phyloP scores from a whole-genome alignment of 2,888 invertebrate genomes.

The Strigamia crassipes region DNA sequence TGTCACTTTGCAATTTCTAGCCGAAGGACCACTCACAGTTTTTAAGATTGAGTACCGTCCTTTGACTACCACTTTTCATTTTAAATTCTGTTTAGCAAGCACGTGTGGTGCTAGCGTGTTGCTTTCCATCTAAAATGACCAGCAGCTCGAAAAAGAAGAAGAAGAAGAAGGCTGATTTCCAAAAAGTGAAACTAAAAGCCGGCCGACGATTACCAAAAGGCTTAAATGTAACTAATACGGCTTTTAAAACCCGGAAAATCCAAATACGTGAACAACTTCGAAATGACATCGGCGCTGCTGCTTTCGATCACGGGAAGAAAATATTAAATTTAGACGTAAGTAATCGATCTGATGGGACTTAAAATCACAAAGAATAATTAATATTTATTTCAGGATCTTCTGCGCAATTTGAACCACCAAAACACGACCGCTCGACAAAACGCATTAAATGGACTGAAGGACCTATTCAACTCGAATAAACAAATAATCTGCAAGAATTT shows the following conservation, averaged over 20 bases:
- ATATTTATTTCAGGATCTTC: constrained; percentile 65
- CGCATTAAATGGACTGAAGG: constrained; percentile 64
- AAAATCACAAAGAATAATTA: not conserved
- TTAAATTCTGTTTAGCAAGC: too few relatives aligned
- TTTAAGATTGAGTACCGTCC: not conserved
- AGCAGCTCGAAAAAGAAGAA: constrained; percentile 71
- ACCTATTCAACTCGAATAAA: constrained; percentile 62
- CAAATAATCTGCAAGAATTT: constrained; percentile 67
- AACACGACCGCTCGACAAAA: constrained; percentile 71
- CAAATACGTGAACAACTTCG: constrained; percentile 77
- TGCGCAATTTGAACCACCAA: constrained; percentile 74
- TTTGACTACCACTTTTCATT: not conserved
- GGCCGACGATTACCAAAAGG: constrained; percentile 82
- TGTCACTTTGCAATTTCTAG: not conserved
- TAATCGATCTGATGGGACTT: constrained; percentile 48
- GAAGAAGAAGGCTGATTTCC: constrained; percentile 78
- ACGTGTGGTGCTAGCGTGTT: not conserved
- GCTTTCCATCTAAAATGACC: constrained; percentile 59
- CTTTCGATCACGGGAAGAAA: constrained; percentile 70
- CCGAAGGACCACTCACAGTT: not conserved
- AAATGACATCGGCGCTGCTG: constrained; percentile 62
- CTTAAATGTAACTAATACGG: constrained; percentile 84
- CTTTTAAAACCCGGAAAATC: constrained; percentile 87
- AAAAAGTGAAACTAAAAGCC: constrained; percentile 85
- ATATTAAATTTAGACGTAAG: constrained; percentile 66